Evolutionary conservation across 2,113 vertebrate genomes (phyloP), one percentile per base, ranked within the genome.

Genomic region (Equus przewalskii): DNA sequence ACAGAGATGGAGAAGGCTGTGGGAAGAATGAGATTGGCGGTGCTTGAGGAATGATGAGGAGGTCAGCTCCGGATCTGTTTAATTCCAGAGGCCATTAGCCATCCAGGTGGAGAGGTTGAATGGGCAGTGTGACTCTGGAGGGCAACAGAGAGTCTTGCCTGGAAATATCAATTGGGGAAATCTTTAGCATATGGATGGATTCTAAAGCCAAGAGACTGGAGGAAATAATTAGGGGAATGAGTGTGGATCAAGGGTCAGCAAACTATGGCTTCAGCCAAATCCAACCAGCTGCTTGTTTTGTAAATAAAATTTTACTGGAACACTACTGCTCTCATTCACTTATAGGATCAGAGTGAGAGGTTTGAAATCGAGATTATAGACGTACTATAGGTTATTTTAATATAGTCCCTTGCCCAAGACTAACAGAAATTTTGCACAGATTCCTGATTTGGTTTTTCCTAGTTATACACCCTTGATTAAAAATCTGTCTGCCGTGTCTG

Each of bases 301-400:
- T 86, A 91, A 96, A 87, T 89, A 96, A 33, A 73, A 83, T 86
- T 82, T 60, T 95, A 80, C 33, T 90, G 70, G 88, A 92, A 90
- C 64, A 54, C 41, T 41, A 54, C 54, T 46, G 6, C 14, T 33
- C 30, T 58, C 83, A 80, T 76, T 94, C 87, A 93, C 70, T 93
- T 83, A 72, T 36, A 51, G 24, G 18, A 33, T 87, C 51, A 51
- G 12, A 30, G 19, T 64, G 30, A 95, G 54, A 87, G 2, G 4
- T 60, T 51, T 60, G 33, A 80, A 70, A 91, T 21, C 11, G n/a
- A 58, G 30, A 85, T 88, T 44, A 60, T 22, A 75, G 49, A 69
- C 14, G 56, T 22, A 26, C 24, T 30, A 28, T 0, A 94, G 21
- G 8, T 64, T n/a, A 56, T 75, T 96, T 88, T 18, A 69, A 95